These are phyloP conservation scores for Muscicapa striata DNA, from an alignment of 2,797 vertebrate species.

Conservation along the genomic window DNA sequence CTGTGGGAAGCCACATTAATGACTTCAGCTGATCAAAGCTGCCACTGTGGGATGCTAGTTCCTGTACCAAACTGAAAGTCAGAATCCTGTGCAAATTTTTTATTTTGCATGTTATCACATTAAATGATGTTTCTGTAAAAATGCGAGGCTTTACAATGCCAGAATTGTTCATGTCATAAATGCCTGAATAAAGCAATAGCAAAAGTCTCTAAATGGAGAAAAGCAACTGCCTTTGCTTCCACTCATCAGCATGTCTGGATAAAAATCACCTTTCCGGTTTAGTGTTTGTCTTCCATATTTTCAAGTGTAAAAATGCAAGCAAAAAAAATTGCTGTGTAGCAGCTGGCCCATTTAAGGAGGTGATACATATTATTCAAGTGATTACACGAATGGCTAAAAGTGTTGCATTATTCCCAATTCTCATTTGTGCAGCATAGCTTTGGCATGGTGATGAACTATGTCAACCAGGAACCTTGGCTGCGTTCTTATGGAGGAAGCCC, in stretches of 20 bases:
- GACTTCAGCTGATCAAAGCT: not conserved
- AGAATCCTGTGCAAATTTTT: not conserved
- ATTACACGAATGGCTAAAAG: constrained; percentile 47
- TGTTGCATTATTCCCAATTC: constrained; percentile 47
- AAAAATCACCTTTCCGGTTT: constrained; percentile 17
- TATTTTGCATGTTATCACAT: not conserved
- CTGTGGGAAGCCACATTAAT: not conserved
- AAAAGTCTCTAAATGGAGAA: constrained; percentile 23
- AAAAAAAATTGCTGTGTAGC: not conserved
- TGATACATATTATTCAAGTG: constrained; percentile 58
- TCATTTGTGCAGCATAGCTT: constrained; percentile 33
- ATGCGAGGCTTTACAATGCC: not conserved
- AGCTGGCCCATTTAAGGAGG: constrained; percentile 41
- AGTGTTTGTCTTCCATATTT: constrained; percentile 26
- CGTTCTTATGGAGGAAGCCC: constrained; percentile 46
- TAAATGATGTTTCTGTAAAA: constrained; percentile 21
- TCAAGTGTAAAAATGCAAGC: constrained; percentile 17
- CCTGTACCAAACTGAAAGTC: not conserved
- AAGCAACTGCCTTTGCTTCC: not conserved
- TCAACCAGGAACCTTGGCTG: constrained; percentile 49
- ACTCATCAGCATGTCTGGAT: not conserved
- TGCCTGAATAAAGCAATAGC: constrained; percentile 7
- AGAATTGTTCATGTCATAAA: constrained; percentile 5
- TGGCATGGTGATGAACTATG: constrained; percentile 47
- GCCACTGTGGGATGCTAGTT: not conserved